Evolutionary conservation across 2,888 invertebrate species (phyloP).

Genomic region (Drosophila leonis): DNA sequence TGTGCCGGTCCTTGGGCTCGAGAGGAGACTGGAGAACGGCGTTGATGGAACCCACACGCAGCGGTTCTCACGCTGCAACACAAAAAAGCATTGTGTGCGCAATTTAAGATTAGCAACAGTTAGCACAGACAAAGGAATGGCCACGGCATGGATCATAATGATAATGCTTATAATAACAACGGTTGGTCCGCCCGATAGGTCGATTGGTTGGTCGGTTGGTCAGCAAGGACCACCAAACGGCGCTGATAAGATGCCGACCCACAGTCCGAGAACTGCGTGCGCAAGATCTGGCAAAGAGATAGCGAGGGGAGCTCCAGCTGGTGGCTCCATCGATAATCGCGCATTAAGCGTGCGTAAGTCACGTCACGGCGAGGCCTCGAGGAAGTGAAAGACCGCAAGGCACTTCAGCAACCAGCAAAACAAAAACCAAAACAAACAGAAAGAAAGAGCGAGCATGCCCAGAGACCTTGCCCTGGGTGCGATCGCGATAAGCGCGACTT

Average conservation of each 20-base stretch:
- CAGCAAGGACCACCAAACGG: conserved; percentile 72
- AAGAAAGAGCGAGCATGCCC: neutral
- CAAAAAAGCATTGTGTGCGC: conserved; percentile 51
- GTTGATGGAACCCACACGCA: conserved; percentile 80
- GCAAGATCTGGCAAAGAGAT: conserved; percentile 60
- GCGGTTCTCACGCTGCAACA: conserved; percentile 81
- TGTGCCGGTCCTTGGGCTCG: conserved; percentile 5
- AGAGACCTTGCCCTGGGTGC: conserved; percentile 83
- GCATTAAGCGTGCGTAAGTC: conserved; percentile 80
- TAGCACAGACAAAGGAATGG: conserved; percentile 66
- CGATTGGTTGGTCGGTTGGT: conserved; percentile 39
- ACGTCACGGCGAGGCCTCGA: conserved; percentile 54
- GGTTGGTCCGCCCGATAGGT: conserved; percentile 23
- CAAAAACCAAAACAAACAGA: neutral
- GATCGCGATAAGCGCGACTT: conserved; percentile 81
- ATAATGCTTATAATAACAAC: conserved; percentile 77
- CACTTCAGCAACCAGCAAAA: neutral
- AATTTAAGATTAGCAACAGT: conserved; percentile 81
- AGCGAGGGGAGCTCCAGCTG: conserved; percentile 25
- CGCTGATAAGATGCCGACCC: conserved; percentile 66
- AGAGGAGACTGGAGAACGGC: conserved; percentile 14
- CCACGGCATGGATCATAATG: conserved; percentile 66
- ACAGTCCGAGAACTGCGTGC: conserved; percentile 59
- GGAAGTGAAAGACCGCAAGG: conserved; percentile 17
- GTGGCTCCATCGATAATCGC: conserved; percentile 73